A percentile compares a stretch with the other conserved stretches of the same genome.
Evolutionary conservation across 1,140 invertebrate genomes (phyloP).

Genomic region (Telenomus remus): DNA sequence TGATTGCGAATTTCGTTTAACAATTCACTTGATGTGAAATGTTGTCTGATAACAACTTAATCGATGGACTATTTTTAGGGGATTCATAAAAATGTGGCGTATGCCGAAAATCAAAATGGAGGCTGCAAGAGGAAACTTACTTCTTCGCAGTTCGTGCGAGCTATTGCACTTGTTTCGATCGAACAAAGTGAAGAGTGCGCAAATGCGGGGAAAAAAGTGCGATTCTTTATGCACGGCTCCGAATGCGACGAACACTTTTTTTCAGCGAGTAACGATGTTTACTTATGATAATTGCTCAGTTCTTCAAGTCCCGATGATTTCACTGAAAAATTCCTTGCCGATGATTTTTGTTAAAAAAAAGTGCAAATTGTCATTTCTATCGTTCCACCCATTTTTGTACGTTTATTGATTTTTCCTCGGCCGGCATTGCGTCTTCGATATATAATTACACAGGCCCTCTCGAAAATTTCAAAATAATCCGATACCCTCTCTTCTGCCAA

Average conservation of each 20-base stretch:
- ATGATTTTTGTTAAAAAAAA: conserved; percentile 4
- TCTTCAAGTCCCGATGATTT: conserved; percentile 26
- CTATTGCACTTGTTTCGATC: conserved; percentile 58
- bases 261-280: conserved; percentile 46
- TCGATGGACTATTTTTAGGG: too few relatives aligned
- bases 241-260: conserved; percentile 44
- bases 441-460: conserved; percentile 6
- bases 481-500: conserved; percentile 7
- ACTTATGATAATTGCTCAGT: conserved; percentile 53
- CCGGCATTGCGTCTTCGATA: not conserved
- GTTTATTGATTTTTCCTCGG: too few relatives aligned
- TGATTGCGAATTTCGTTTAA: too few relatives aligned
- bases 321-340: conserved; percentile 20
- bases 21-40: too few relatives aligned
- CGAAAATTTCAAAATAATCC: conserved; percentile 10
- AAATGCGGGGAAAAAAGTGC: conserved; percentile 56
- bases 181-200: conserved; percentile 56
- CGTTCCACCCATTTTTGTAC: too few relatives aligned
- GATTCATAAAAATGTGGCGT: too few relatives aligned
- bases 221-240: conserved; percentile 49
- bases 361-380: too few relatives aligned
- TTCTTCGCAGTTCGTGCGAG: conserved; percentile 52
- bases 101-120: conserved; percentile 36
- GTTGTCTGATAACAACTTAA: too few relatives aligned
- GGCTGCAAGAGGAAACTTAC: conserved; percentile 44